Conservation (phyloP, 1,140 invertebrate species). For the Carcinoscorpius rotundicauda region DNA sequence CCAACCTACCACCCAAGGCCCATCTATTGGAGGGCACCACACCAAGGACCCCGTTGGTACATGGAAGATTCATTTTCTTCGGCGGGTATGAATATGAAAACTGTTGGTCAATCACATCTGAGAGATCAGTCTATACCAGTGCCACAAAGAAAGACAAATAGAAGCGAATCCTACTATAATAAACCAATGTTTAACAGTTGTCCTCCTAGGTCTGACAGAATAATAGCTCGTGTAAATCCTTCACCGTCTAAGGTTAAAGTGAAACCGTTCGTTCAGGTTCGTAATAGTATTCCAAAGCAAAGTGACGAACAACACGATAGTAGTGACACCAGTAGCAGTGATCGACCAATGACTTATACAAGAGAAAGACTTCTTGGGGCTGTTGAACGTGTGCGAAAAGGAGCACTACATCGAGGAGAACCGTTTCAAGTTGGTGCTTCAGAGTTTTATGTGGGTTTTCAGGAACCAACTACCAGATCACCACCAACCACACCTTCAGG, state of each 20-base stretch:
- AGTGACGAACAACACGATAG: not conserved
- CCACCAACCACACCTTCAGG: not conserved
- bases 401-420: constrained; percentile 22
- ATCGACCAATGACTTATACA: constrained; percentile 31
- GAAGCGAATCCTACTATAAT: not conserved
- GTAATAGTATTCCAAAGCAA: not conserved
- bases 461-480: not conserved
- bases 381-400: constrained; percentile 33
- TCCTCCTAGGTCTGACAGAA: not conserved
- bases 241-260: not conserved
- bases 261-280: not conserved
- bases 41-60: no score
- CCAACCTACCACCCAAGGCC: no score
- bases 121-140: no score
- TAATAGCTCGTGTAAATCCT: not conserved
- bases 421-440: constrained; percentile 43
- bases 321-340: not conserved
- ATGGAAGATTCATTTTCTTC: no score
- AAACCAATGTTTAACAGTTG: not conserved
- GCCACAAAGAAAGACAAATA: no score
- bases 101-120: no score
- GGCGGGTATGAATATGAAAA: no score
- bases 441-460: constrained; percentile 35
- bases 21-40: no score
- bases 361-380: constrained; percentile 35